Evolutionary conservation across 2,113 vertebrate species (phyloP), one percentile per base, ranked within the genome.

Genomic region (Glareola pratincola): DNA sequence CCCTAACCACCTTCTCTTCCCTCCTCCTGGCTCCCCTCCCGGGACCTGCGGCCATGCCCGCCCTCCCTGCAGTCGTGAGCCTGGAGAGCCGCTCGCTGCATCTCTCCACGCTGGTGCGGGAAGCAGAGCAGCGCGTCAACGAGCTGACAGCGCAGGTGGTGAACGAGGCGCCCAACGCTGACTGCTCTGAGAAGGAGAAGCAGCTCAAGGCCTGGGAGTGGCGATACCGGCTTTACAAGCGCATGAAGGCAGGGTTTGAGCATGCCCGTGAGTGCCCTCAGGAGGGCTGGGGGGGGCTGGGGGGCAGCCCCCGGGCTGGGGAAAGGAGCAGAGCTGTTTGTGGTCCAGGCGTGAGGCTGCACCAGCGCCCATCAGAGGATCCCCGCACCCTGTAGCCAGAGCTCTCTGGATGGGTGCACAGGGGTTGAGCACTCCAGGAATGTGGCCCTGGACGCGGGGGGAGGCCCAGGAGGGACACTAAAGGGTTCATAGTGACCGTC

Each of bases 131-230:
- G 94, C 98, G 98, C 0, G 98, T 99, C 39, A 98, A 98, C 0
- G 98, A 99, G 90, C 98, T 99, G 81, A 98, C 91, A 5, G 98
- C 98, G 0, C 98, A 99, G 95, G 98, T 99, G 72, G 97, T 97
- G 26, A 98, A 98, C 1, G 98, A 98, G 85, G 98, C 97, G 0
- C 98, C 98, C n/a, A 97, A 56, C 5, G 53, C 98, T 4, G 98
- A 99, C 94, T 98, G 96, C 76, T 98, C 98, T 0, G 98, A 99
- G 54, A 98, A 97, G 47, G 98, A 99, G 96, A 98, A 98, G 85
- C 99, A 99, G 95, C 98, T 99, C 21, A 99, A 98, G 93, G 98
- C 98, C 88, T 99, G 99, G 99, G 98, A 99, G 89, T 99, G 99
- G 99, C 98, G 98, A 43, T 99, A 98, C 56, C 98, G 98, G 97